Evolutionary conservation across 1,140 invertebrate genomes (phyloP), one percentile per base, ranked within the genome.

Genomic region (Spodoptera litura): DNA sequence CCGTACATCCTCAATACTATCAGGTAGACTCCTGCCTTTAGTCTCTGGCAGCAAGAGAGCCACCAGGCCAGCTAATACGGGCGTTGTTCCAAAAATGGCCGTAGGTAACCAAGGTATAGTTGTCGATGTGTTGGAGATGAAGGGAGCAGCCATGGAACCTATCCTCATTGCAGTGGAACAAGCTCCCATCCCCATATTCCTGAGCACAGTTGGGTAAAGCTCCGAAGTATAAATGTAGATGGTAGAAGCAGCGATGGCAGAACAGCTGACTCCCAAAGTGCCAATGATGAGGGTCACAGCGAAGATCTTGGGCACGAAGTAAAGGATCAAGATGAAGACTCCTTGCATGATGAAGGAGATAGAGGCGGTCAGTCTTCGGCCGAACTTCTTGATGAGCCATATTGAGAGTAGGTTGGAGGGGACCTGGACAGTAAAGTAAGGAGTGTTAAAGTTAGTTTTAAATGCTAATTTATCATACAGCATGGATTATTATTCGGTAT

Each of bases 41-140:
- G 98, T 98, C 94, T 98, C 97, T 0, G 97, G 97, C 38, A 98
- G 91, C n/a, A 96, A 90, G 0, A 97, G 76, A 78, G 96, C 96
- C 11, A 97, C 90, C 0, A 95, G 70, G 2, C 96, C 97, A 38
- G 96, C 96, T 2, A 96, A 79, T 2, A 97, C 88, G 0, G 97
- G 95, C 2, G 96, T 87, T 0, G 95, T 81, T 4, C 97, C 97
- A 91, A 97, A 97, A 55, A 97, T 95, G 1, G 96, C 85, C 0
- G 97, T 96, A 1, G 97, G 97, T 52, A 97, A 79, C 96, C 96
- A 96, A 0, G 87, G 85, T 25, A 94, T 86, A 0, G 89, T 88
- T 4, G 79, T 71, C 0, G 94, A 88, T 3, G 95, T 80, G 72
- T 96, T 95, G 9, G 96, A 95, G 3, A 96, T 93, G 76, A 96